Conservation (phyloP, 1,140 invertebrate species). For the Bombus turneri region DNA sequence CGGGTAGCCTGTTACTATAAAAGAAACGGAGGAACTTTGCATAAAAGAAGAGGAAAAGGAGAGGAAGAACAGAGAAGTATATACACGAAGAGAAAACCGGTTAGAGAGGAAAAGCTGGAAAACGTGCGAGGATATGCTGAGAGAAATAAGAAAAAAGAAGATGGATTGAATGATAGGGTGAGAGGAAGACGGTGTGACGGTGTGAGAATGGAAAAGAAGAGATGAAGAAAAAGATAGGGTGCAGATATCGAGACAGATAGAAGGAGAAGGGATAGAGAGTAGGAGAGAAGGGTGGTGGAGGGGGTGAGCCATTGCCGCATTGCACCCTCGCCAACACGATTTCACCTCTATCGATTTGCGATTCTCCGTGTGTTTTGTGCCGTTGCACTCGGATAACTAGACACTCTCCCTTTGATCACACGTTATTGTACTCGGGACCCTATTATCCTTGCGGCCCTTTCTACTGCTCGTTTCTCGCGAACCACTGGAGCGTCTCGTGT, state of each 20-base stretch:
- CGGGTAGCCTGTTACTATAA: slow-evolving; percentile 15
- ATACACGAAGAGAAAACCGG: neutral
- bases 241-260: slow-evolving; percentile 48
- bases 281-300: neutral
- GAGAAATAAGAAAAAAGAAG: neutral
- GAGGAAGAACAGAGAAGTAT: neutral
- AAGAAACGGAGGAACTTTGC: slow-evolving; percentile 5
- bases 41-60: neutral
- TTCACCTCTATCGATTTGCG: slow-evolving; percentile 73
- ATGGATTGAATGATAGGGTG: neutral
- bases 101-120: neutral
- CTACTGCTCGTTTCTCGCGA: slow-evolving; percentile 29
- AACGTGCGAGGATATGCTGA: neutral
- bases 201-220: slow-evolving; percentile 14
- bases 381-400: slow-evolving; percentile 58
- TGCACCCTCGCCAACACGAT: slow-evolving; percentile 72
- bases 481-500: slow-evolving; percentile 11
- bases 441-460: slow-evolving; percentile 47
- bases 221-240: slow-evolving; percentile 43
- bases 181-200: neutral
- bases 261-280: slow-evolving; percentile 4
- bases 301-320: slow-evolving; percentile 70
- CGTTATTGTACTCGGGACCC: slow-evolving; percentile 58
- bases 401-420: slow-evolving; percentile 57
- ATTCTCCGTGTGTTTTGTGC: slow-evolving; percentile 72